phyloP scores from a whole-genome alignment of 2,113 vertebrate species.

The Gobiocypris rarus region DNA sequence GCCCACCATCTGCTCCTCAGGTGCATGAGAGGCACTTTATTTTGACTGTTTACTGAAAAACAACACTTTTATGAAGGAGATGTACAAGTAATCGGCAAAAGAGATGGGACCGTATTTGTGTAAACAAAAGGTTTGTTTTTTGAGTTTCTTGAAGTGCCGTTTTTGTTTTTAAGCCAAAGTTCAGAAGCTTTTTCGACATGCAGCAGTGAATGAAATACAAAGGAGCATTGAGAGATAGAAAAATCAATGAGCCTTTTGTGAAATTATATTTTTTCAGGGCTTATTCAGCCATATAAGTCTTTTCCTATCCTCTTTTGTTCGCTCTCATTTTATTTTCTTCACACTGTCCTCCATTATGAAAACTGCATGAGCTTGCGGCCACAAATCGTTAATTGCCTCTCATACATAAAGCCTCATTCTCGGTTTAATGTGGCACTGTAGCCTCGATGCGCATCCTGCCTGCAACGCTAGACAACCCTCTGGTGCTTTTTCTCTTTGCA shows the following conservation, averaged over 20 bases:
- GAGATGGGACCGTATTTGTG: conserved; percentile 1
- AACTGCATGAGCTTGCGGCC: neutral
- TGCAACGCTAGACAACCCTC: conserved; percentile 8
- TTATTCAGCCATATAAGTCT: conserved; percentile 43
- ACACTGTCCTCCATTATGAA: neutral
- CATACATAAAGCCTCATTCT: conserved; percentile 41
- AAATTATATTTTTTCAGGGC: conserved; percentile 45
- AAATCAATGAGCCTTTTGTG: conserved; percentile 27
- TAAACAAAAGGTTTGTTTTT: conserved; percentile 7
- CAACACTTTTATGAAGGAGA: conserved; percentile 16
- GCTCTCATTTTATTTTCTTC: conserved; percentile 33
- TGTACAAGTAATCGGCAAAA: neutral
- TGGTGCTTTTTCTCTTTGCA: conserved; percentile 24
- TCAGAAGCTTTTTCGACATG: neutral
- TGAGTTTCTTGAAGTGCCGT: neutral
- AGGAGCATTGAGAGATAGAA: neutral
- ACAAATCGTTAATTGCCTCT: conserved; percentile 57
- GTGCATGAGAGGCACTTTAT: neutral
- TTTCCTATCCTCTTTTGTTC: conserved; percentile 42
- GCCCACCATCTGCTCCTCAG: conserved; percentile 61
- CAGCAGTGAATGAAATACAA: neutral
- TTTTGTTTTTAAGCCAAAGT: conserved; percentile 16
- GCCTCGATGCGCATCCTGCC: neutral
- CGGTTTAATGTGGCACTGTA: conserved; percentile 46
- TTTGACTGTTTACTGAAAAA: conserved; percentile 12